phyloP scores from a whole-genome alignment of 2,888 invertebrate genomes.

The Oligia fasciuncula region DNA sequence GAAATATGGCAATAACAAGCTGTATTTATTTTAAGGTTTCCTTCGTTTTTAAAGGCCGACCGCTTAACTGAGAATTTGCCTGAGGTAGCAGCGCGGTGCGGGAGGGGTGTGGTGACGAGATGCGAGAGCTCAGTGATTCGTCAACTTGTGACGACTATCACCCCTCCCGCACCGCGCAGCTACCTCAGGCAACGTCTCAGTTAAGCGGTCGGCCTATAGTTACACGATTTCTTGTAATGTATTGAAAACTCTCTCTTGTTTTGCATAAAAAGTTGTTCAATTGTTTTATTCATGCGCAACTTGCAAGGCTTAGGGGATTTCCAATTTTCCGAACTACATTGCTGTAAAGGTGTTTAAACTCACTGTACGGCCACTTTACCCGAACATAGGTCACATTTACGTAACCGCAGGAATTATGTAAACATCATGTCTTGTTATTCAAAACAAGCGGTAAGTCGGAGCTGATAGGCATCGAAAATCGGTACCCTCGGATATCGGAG shows the following conservation, averaged over 20 bases:
- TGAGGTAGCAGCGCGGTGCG: too few relatives aligned
- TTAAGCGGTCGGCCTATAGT: not conserved
- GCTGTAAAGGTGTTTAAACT: constrained; percentile 38
- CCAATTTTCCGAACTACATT: constrained; percentile 14
- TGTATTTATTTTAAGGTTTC: constrained; percentile 24
- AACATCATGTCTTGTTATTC: constrained; percentile 64
- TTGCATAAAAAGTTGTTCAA: constrained; percentile 12
- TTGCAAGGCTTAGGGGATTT: constrained; percentile 19
- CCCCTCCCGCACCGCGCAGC: too few relatives aligned
- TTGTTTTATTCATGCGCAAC: constrained; percentile 19
- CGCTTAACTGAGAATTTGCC: too few relatives aligned
- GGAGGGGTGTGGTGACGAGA: too few relatives aligned
- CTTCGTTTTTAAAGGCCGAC: not conserved
- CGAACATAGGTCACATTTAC: constrained; percentile 57
- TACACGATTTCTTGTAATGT: constrained; percentile 17
- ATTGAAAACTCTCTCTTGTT: constrained; percentile 9
- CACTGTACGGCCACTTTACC: constrained; percentile 20
- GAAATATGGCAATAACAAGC: constrained; percentile 12
- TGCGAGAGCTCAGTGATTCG: too few relatives aligned
- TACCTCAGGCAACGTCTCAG: too few relatives aligned
- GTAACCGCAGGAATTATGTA: constrained; percentile 61
- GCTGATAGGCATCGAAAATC: constrained; percentile 64
- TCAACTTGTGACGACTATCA: too few relatives aligned
- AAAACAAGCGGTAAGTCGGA: constrained; percentile 59
- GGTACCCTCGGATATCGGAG: constrained; percentile 68